These are phyloP conservation scores for Spodoptera frugiperda DNA, from an alignment of 1,140 invertebrate genomes.

Conservation along the genomic window DNA sequence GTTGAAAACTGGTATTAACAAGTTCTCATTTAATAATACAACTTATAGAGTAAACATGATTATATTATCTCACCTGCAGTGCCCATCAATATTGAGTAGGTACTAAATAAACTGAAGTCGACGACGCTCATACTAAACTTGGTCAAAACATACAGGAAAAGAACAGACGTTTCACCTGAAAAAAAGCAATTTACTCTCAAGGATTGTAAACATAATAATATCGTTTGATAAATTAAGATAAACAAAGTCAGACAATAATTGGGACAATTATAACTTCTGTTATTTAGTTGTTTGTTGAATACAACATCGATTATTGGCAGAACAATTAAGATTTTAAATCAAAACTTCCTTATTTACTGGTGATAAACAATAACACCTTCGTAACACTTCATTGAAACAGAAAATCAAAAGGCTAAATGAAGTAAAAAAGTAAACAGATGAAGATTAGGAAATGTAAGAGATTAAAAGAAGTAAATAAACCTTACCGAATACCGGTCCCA, in stretches of 20 bases:
- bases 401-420: no score
- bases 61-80: constrained; percentile 71
- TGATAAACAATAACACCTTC: background rate
- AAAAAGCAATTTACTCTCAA: constrained; percentile 47
- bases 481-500: constrained; percentile 84
- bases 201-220: background rate
- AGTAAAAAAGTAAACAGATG: background rate
- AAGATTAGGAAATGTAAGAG: background rate
- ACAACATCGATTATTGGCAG: background rate
- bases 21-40: no score
- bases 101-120: constrained; percentile 77
- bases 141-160: constrained; percentile 74
- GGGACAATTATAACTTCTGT: constrained; percentile 5
- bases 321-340: constrained; percentile 8
- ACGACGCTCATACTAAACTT: constrained; percentile 76
- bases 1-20: no score
- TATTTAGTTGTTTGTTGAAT: background rate
- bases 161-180: constrained; percentile 74
- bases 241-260: background rate
- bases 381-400: no score
- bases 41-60: background rate
- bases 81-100: constrained; percentile 75
- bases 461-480: background rate
- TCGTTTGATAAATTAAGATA: background rate
- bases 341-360: background rate